Conservation (phyloP, 2,797 vertebrate genomes). For the Astyanax mexicanus region DNA sequence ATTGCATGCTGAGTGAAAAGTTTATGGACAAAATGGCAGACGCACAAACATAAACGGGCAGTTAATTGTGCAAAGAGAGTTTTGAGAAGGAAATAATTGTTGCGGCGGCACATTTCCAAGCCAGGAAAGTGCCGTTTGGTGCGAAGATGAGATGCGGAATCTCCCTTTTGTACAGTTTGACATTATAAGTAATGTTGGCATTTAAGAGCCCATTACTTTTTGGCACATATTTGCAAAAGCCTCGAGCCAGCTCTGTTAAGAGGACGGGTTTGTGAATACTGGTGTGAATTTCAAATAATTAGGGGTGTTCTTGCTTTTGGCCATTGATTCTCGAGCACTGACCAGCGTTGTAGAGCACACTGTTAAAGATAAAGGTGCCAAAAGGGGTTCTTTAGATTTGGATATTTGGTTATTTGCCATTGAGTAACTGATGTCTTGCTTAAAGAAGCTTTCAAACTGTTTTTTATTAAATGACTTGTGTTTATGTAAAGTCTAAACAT, state of each 20-base stretch:
- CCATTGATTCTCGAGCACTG: not conserved
- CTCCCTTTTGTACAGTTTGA: conserved; percentile 41
- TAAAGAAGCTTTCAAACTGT: not conserved
- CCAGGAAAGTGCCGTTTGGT: conserved; percentile 15
- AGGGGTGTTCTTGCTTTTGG: not conserved
- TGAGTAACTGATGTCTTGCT: not conserved
- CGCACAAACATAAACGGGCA: conserved; percentile 33
- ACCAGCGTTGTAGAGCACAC: not conserved
- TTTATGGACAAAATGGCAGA: conserved; percentile 58
- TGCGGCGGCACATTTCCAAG: conserved; percentile 25
- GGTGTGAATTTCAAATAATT: conserved; percentile 14
- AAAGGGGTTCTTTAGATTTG: not conserved
- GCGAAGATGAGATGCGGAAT: conserved; percentile 10
- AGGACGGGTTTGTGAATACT: not conserved
- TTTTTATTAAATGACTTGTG: no score
- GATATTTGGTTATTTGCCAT: not conserved
- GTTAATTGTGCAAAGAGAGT: conserved; percentile 46
- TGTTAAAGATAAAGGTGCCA: not conserved
- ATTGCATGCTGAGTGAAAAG: conserved; percentile 42
- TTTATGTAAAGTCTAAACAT: no score
- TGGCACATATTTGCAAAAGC: conserved; percentile 20
- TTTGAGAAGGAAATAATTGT: conserved; percentile 40
- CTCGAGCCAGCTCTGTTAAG: conserved; percentile 6
- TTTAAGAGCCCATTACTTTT: conserved; percentile 37
- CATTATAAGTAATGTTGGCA: conserved; percentile 37